A percentile compares a stretch with the other conserved stretches of the same genome.
phyloP scores from a whole-genome alignment of 92 coral and sea anemone genomes.

The Porites cylindrica region DNA sequence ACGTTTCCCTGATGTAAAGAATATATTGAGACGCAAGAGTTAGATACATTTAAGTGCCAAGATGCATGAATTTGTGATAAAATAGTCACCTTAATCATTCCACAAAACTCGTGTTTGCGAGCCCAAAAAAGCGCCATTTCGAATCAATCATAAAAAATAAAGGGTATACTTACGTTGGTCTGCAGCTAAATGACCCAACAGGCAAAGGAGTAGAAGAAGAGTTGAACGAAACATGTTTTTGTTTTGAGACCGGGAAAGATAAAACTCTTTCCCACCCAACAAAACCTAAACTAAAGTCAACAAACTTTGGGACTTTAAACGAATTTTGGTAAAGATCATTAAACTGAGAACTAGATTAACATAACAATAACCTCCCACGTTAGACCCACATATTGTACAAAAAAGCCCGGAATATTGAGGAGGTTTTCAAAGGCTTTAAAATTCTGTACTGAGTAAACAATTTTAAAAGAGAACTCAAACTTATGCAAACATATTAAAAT shows the following conservation, averaged over 20 bases:
- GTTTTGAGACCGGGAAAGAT: constrained; percentile 44
- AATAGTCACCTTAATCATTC: neutral
- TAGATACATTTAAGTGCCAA: neutral
- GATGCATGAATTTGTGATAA: no score
- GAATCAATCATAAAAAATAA: neutral
- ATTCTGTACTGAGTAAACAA: constrained; percentile 20
- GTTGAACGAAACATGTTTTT: constrained; percentile 25
- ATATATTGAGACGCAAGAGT: neutral
- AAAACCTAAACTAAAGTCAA: constrained; percentile 42
- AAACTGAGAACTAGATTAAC: constrained; percentile 19
- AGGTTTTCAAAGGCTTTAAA: constrained; percentile 10
- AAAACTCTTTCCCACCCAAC: constrained; percentile 40
- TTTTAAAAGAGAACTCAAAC: constrained; percentile 1
- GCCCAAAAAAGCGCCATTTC: neutral
- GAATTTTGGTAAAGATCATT: constrained; percentile 9
- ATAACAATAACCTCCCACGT: constrained; percentile 53
- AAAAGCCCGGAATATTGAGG: neutral
- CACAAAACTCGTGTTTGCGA: neutral
- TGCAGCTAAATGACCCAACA: constrained; percentile 4
- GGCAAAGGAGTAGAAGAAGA: constrained; percentile 17
- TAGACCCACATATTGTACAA: neutral
- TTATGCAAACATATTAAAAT: constrained; percentile 17
- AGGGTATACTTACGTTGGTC: constrained; percentile 20
- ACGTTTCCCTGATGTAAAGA: no score
- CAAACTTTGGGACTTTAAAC: constrained; percentile 36